A percentile compares a stretch with the other conserved stretches of the same genome.
Conservation (phyloP, 2,113 vertebrate genomes). For the Nymphicus hollandicus region DNA sequence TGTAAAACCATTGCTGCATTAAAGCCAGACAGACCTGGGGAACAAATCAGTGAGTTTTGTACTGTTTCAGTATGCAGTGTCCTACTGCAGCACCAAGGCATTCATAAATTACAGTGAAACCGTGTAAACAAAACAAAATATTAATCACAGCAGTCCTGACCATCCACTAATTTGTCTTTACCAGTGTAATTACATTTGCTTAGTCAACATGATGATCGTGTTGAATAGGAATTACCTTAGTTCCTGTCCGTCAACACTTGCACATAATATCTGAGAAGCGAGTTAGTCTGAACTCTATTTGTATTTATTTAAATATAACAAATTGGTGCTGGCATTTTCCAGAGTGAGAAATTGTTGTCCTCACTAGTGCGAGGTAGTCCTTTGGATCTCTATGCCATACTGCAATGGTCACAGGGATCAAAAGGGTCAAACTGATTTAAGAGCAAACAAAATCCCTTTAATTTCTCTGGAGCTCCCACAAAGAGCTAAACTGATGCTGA, state of each 20-base stretch:
- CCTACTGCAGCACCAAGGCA: background rate
- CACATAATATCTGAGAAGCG: background rate
- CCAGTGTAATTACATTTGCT: background rate
- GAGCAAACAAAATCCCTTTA: background rate
- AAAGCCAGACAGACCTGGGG: background rate
- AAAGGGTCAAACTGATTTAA: background rate
- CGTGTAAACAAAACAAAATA: background rate
- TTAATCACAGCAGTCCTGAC: background rate
- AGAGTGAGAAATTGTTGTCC: background rate
- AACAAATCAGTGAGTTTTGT: background rate
- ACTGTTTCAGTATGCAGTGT: background rate
- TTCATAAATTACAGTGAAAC: background rate
- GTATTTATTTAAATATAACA: background rate
- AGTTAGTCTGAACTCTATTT: background rate
- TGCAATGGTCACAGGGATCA: background rate
- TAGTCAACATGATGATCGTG: background rate
- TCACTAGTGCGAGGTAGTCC: fast-evolving
- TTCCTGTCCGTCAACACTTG: background rate
- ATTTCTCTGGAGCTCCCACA: background rate
- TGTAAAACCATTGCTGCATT: background rate
- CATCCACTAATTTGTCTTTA: background rate
- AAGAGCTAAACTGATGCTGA: background rate
- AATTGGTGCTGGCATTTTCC: background rate
- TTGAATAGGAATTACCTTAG: background rate
- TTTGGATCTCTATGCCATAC: background rate